phyloP scores from a whole-genome alignment of 2,113 vertebrate genomes.

The Plecotus auritus region DNA sequence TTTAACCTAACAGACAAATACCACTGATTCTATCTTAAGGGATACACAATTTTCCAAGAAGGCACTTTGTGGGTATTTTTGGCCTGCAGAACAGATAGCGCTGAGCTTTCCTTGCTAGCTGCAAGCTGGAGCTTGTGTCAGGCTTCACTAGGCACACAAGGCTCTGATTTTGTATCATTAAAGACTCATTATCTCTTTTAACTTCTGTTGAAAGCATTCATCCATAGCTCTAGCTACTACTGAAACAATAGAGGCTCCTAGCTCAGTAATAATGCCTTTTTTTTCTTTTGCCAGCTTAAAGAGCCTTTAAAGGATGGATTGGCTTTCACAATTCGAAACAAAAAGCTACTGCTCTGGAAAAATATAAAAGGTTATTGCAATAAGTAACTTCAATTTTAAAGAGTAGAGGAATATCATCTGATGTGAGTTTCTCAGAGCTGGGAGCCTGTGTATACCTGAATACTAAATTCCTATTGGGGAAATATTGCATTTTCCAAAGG shows the following conservation, averaged over 20 bases:
- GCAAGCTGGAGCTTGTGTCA: constrained; percentile 77
- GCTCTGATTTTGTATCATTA: constrained; percentile 82
- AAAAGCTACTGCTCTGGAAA: constrained; percentile 63
- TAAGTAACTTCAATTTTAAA: constrained; percentile 69
- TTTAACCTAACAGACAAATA: constrained; percentile 45
- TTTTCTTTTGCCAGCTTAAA: constrained; percentile 63
- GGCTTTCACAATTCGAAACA: constrained; percentile 70
- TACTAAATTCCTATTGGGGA: constrained; percentile 50
- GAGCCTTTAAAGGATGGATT: constrained; percentile 75
- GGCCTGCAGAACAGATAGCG: constrained; percentile 50
- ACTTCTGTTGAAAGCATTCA: constrained; percentile 83
- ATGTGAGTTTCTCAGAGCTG: constrained; percentile 38
- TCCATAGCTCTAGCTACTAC: constrained; percentile 77
- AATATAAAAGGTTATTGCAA: constrained; percentile 72
- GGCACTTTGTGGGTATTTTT: constrained; percentile 68
- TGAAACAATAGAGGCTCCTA: constrained; percentile 78
- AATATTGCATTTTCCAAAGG: constrained; percentile 64
- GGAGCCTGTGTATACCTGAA: constrained; percentile 24
- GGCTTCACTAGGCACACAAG: constrained; percentile 80
- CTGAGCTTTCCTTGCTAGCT: constrained; percentile 51
- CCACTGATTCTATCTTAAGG: constrained; percentile 32
- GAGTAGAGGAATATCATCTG: constrained; percentile 32
- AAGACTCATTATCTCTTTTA: constrained; percentile 85
- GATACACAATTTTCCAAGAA: constrained; percentile 48
- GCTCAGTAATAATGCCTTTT: constrained; percentile 68